Evolutionary conservation across 2,888 invertebrate genomes (phyloP), one percentile per base, ranked within the genome.

Genomic region (Folsomia candida): DNA sequence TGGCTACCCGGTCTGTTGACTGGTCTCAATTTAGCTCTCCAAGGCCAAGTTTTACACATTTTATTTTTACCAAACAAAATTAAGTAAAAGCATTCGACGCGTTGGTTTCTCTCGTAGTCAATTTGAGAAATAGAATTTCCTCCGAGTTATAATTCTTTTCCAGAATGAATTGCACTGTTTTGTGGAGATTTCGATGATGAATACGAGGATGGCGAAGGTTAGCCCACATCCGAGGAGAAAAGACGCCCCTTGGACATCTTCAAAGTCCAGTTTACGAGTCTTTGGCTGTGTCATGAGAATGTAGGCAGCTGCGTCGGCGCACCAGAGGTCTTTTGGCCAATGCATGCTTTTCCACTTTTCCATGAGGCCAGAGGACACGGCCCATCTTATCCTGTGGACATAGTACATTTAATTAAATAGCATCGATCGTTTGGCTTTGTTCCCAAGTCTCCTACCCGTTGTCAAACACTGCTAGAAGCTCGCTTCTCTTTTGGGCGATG

Each of bases 191-290:
- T 78, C 78, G 27, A 68, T 1, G 2, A 72, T 9, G 26, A 78
- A 76, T 0, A 69, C 29, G 1, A 68, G 1, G 20, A 57, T 61
- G 1, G 79, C 67, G 2, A 70, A 11, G 1, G 54, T 24, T 9
- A 76, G 27, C 14, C 79, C 79, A 61, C 59, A 72, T 9, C 28
- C 24, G 0, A 72, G 58, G 11, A 80, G 60, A 61, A 78, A 78
- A 27, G 68, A 75, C 11, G 78, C 78, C 59, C 78, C 78, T 72
- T 78, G 76, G 29, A 73, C 67, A 64, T 80, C 80, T 24, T 68
- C 68, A 18, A 77, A 22, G 24, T 22, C 69, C 4, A 78, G 67
- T 66, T 78, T 78, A 26, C 78, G 59, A 1, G 77, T 73, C 64
- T 71, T 68, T 0, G 80, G 73, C 51, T 72, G 75, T 3, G 77